Conservation (phyloP, 2,113 vertebrate genomes). For the Cyprinodon brontotheroides region DNA sequence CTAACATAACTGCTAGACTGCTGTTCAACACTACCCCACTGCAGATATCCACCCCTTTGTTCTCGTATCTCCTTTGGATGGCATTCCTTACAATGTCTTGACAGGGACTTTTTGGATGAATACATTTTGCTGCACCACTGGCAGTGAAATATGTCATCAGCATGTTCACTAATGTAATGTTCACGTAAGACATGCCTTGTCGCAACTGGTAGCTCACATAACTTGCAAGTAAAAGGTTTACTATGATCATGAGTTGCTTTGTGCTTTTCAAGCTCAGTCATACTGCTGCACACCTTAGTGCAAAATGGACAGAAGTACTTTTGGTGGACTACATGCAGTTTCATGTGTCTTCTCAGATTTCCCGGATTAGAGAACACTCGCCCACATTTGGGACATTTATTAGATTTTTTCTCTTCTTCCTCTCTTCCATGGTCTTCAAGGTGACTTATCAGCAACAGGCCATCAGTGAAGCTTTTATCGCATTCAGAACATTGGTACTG, state of each 20-base stretch:
- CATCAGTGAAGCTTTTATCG: constrained; percentile 80
- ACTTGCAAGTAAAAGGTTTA: constrained; percentile 67
- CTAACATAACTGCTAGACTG: constrained; percentile 41
- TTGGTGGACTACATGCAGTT: constrained; percentile 39
- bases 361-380: constrained; percentile 49
- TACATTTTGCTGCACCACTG: constrained; percentile 72
- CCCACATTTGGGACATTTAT: constrained; percentile 67
- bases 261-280: constrained; percentile 71
- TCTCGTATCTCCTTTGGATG: constrained; percentile 55
- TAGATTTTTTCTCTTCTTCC: constrained; percentile 64
- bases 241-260: constrained; percentile 67
- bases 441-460: constrained; percentile 80
- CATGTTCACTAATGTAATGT: constrained; percentile 66
- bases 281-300: constrained; percentile 37
- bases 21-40: constrained; percentile 25
- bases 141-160: constrained; percentile 59
- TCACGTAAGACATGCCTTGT: constrained; percentile 56
- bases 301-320: constrained; percentile 66
- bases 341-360: constrained; percentile 73
- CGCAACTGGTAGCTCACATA: constrained; percentile 69
- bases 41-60: neutral
- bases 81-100: constrained; percentile 67
- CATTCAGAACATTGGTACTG: constrained; percentile 83
- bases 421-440: constrained; percentile 80
- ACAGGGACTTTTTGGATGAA: constrained; percentile 63